Evolutionary conservation across 2,113 vertebrate genomes (phyloP), one percentile per base, ranked within the genome.

Genomic region (Anolis sagrei): DNA sequence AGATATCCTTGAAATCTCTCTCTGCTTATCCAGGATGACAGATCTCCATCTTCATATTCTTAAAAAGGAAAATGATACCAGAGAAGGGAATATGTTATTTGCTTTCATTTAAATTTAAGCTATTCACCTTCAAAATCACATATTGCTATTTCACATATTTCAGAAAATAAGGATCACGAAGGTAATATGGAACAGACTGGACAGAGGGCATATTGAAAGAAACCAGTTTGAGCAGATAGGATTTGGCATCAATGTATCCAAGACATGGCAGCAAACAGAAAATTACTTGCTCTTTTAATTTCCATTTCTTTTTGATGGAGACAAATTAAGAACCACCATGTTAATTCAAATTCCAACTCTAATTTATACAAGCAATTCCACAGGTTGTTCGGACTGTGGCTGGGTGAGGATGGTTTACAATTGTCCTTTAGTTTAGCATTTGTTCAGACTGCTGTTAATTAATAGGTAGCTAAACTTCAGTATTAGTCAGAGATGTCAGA

Each of bases 1-100:
- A 99, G 97, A 86, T 99, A 99, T 34, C 96, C 97, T 94, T 98
- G 98, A 96, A 99, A 99, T 70, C 98, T 97, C 91, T 99, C 99
- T 84, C 97, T 97, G 21, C 97, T 99, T 91, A 99, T 97, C 99
- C 99, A 99, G 9, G 97, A 96, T 5, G 97, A 97, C 85, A 99
- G 94, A 91, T 98, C 97, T 18, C 97, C 97, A 85, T 99, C 98
- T 93, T 98, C 98, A 44, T 99, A 99, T 81, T 99, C 98, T 99
- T 78, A 80, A 86, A 48, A 83, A n/a, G 58, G 7, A 19, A 32
- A 73, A 51, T 10, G 39, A 34, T 51, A 44, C 2, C 29, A 1
- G 27, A 51, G 19, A 6, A n/a, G 11, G 32, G 66, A 48, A 23
- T 25, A 54, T 29, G 19, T 64, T 29, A 32, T 78, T 1, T 27